Base-by-base conservation (phyloP, 2,888 invertebrate species). In the Platycheirus albimanus region DNA sequence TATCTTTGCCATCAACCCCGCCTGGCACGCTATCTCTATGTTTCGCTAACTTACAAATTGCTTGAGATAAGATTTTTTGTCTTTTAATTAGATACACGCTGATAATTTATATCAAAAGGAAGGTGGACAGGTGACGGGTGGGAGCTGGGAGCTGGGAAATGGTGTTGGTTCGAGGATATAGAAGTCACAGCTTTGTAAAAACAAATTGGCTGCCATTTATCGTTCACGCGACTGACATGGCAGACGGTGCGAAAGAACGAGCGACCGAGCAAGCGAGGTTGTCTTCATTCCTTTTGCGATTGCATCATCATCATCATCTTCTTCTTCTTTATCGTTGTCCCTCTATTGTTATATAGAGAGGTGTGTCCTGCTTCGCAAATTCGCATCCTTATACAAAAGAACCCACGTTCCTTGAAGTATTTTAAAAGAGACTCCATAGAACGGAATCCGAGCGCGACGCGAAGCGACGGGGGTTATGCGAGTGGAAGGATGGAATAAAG, bases 51-150 rank as follows among this genome's bases (percentile, higher is more conserved):
- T 66, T 81, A 81, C 77, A 77, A 81, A 77, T 76, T 81, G 58
- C 66, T 63, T 54, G 15, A 67, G 81, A 81, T 81, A 77, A 77
- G 81, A 67, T 72, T 66, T 78, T 20, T 36, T 49, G 51, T 52
- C 67, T 58, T 78, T 72, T 77, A 77, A 77, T 77, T 81, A 81
- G 71, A 77, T 66, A 72, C 61, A 77, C 64, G 80, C 70, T 71
- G 77, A 71, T 67, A 77, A 81, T 77, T 81, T 77, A 81, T 72
- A 49, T 61, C 54, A 47, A 66, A 71, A 30, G 58, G 28, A 58
- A 56, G 15, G 69, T 24, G 41, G 11, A 11, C 52, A 41, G 11
- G 54, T 17, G 3, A 33, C 1, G 15, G 19, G 36, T 6, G 28
- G 13, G 20, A 2, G 10, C 11, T 36, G 30, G 43, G 28, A 24